Percentiles rank a stretch among this genome's conserved stretches.
Evolutionary conservation across 2,113 vertebrate genomes (phyloP).

Genomic region (Semnornis frantzii): DNA sequence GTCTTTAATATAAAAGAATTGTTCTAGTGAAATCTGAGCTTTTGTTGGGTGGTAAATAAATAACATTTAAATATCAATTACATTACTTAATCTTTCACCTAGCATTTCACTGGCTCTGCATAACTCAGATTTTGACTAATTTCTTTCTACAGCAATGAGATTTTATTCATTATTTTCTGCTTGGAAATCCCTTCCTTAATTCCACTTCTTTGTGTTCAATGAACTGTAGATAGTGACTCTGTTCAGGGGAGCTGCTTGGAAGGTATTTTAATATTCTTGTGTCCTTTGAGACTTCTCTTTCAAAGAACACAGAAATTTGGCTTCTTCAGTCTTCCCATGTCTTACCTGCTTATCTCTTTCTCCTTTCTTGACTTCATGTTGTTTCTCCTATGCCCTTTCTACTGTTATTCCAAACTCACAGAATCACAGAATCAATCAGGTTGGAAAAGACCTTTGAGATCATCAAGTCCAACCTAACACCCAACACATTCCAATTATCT

Average conservation of each 20-base stretch:
- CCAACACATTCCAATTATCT: too few species aligned
- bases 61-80: slow-evolving; percentile 9
- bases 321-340: background rate
- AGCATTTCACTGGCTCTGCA: background rate
- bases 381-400: background rate
- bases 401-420: background rate
- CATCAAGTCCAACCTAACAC: too few species aligned
- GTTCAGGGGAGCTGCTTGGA: background rate
- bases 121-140: background rate
- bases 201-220: background rate
- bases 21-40: background rate
- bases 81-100: background rate
- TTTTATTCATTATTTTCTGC: background rate
- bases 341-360: background rate
- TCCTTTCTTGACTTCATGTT: background rate
- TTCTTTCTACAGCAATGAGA: background rate
- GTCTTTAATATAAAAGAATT: slow-evolving; percentile 23
- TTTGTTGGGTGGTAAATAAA: slow-evolving; percentile 6
- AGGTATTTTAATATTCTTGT: background rate
- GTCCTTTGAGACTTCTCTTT: background rate
- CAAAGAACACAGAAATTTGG: background rate
- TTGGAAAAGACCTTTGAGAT: too few species aligned
- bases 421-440: background rate
- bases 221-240: background rate
- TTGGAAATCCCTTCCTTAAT: background rate